Percentiles rank a stretch among this genome's conserved stretches.
phyloP scores from a whole-genome alignment of 2,888 invertebrate genomes.

The Parthenolecanium corni region DNA sequence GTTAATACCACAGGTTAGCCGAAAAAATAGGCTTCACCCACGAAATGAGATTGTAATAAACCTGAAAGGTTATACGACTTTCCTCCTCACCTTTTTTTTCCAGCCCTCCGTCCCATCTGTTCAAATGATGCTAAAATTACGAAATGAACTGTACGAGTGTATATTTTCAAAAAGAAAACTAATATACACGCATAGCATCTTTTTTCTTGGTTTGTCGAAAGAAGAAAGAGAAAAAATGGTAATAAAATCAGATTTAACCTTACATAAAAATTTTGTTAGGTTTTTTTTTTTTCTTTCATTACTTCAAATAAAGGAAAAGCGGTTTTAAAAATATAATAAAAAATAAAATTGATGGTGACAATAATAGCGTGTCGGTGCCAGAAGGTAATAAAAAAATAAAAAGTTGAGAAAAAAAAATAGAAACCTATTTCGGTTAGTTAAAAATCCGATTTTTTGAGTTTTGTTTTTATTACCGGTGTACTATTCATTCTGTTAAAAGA shows the following conservation, averaged over 20 bases:
- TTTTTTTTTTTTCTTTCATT: slow-evolving; percentile 17
- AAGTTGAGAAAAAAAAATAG: slow-evolving; percentile 12
- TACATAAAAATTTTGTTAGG: slow-evolving; percentile 25
- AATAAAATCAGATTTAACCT: slow-evolving; percentile 27
- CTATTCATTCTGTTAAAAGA: slow-evolving; percentile 11
- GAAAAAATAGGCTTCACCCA: not conserved
- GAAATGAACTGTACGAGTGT: not conserved
- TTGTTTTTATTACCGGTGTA: slow-evolving; percentile 23
- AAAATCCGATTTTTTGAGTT: slow-evolving; percentile 25
- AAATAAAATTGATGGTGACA: slow-evolving; percentile 29
- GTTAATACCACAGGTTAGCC: not conserved
- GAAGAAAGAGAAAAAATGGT: slow-evolving; percentile 9
- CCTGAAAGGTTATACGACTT: slow-evolving; percentile 1
- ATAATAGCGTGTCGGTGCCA: slow-evolving; percentile 29
- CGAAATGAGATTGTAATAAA: slow-evolving; percentile 12
- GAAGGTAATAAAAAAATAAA: slow-evolving; percentile 26
- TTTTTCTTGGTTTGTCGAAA: not conserved
- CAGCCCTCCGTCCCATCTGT: not conserved
- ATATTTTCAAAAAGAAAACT: too few species aligned
- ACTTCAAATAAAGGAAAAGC: slow-evolving; percentile 28
- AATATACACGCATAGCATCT: too few species aligned
- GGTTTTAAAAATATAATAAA: slow-evolving; percentile 28
- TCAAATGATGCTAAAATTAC: slow-evolving; percentile 1
- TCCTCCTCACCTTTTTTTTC: not conserved
- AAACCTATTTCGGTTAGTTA: slow-evolving; percentile 26